Evolutionary conservation across 2,888 invertebrate species (phyloP).

Genomic region (Teleiodes luculella): DNA sequence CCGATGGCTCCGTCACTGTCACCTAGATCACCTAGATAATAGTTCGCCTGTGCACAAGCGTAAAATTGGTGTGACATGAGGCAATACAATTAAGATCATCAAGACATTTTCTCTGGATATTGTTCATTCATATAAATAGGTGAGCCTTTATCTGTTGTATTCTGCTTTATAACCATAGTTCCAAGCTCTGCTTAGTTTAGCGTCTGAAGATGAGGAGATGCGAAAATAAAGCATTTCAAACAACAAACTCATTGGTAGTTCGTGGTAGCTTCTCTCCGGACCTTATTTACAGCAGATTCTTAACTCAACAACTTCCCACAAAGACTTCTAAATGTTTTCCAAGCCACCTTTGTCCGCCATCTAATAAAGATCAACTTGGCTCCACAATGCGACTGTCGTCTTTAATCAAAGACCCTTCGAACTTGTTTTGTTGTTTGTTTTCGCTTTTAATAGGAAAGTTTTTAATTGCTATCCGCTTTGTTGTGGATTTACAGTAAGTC

Average conservation of each 20-base stretch:
- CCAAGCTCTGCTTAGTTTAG: too few relatives aligned
- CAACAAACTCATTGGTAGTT: background rate
- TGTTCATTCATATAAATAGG: too few relatives aligned
- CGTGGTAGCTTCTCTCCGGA: background rate
- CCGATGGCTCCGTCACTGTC: too few relatives aligned
- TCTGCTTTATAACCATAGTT: too few relatives aligned
- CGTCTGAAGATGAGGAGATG: too few relatives aligned
- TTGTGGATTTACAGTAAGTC: constrained; percentile 18
- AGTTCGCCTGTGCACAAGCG: too few relatives aligned
- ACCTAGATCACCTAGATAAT: too few relatives aligned
- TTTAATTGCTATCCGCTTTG: constrained; percentile 54
- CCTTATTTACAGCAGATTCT: constrained; percentile 41
- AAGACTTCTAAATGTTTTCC: constrained; percentile 16
- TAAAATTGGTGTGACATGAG: too few relatives aligned
- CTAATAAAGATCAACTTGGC: constrained; percentile 42
- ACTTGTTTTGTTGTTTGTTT: constrained; percentile 52
- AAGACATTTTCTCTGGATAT: too few relatives aligned
- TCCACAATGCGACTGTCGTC: constrained; percentile 42
- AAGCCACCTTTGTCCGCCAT: constrained; percentile 28
- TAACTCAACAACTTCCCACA: constrained; percentile 29
- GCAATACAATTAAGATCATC: too few relatives aligned
- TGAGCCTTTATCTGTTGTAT: too few relatives aligned
- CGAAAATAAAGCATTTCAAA: background rate
- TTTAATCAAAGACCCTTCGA: constrained; percentile 55
- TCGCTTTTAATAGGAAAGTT: constrained; percentile 52